Conservation (phyloP, 64 coral and sea anemone genomes). For the Dendronephthya gigantea region DNA sequence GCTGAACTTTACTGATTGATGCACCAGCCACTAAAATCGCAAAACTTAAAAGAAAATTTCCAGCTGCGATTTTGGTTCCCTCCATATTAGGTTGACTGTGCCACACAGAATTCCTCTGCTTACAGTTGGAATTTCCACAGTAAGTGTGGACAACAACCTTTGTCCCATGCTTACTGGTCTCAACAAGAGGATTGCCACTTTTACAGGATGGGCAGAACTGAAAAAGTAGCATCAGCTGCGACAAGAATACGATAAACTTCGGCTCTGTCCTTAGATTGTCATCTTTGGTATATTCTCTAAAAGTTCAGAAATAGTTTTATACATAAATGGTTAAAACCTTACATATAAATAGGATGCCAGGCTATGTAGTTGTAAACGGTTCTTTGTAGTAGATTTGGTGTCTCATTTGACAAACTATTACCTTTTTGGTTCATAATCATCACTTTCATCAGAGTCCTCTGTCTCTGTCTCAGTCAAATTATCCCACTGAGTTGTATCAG, state of each 20-base stretch:
- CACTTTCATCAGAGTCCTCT: no score
- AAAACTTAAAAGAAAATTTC: constrained; percentile 22
- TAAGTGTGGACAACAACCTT: not conserved
- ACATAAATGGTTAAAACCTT: no score
- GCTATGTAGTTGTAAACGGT: no score
- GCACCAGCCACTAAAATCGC: constrained; percentile 28
- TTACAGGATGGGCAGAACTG: constrained; percentile 23
- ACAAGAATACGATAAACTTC: constrained; percentile 34
- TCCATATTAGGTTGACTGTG: constrained; percentile 18
- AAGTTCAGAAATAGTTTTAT: no score
- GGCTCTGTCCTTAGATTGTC: constrained; percentile 38
- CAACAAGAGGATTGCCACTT: not conserved
- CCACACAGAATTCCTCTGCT: not conserved
- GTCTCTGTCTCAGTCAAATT: no score
- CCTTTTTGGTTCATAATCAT: no score
- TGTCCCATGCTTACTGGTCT: constrained; percentile 4
- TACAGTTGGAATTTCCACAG: constrained; percentile 15
- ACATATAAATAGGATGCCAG: no score
- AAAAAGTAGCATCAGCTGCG: constrained; percentile 24
- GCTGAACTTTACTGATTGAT: constrained; percentile 15
- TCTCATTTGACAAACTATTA: no score
- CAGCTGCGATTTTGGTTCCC: not conserved
- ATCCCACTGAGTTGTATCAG: no score
- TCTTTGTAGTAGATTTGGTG: no score
- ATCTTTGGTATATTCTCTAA: no score